Percentiles rank a stretch among this genome's conserved stretches.
Evolutionary conservation across 2,888 invertebrate genomes (phyloP).

Genomic region (Cheilosia vernalis): DNA sequence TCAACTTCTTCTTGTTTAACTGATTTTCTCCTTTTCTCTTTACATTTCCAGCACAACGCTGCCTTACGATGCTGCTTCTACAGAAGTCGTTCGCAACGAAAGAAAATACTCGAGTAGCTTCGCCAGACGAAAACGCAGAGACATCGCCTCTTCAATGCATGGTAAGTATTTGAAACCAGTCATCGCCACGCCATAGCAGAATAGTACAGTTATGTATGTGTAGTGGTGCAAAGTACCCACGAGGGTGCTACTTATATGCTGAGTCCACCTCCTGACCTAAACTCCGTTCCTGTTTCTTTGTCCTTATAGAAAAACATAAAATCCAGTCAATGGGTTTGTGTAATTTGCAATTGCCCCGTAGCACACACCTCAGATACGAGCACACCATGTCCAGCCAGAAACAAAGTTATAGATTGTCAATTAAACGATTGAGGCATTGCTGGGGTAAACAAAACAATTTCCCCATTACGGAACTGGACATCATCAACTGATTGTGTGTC

Average conservation of each 20-base stretch:
- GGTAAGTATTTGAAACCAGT: slow-evolving; percentile 77
- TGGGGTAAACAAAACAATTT: slow-evolving; percentile 65
- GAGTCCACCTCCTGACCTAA: slow-evolving; percentile 15
- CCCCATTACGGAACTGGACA: slow-evolving; percentile 18
- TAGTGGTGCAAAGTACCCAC: slow-evolving; percentile 22
- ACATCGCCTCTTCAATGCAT: slow-evolving; percentile 81
- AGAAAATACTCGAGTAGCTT: slow-evolving; percentile 73
- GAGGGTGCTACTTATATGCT: slow-evolving; percentile 38
- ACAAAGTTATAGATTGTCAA: slow-evolving; percentile 66
- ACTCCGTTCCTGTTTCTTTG: background rate
- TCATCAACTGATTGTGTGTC: slow-evolving; percentile 14
- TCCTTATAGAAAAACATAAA: background rate
- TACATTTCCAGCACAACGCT: slow-evolving; percentile 61
- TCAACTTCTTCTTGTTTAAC: slow-evolving; percentile 45
- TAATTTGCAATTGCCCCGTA: background rate
- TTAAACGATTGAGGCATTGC: slow-evolving; percentile 46
- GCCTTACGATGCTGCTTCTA: slow-evolving; percentile 49
- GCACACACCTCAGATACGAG: background rate
- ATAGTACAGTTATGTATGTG: background rate
- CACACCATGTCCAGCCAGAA: slow-evolving; percentile 16
- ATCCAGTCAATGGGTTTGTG: background rate
- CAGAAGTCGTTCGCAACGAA: slow-evolving; percentile 66
- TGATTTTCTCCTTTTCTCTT: slow-evolving; percentile 27
- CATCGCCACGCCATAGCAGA: background rate
- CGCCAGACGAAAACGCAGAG: slow-evolving; percentile 78